Percentiles rank a stretch among this genome's conserved stretches.
Evolutionary conservation across 2,113 vertebrate genomes (phyloP).

Genomic region (Casuarius casuarius): DNA sequence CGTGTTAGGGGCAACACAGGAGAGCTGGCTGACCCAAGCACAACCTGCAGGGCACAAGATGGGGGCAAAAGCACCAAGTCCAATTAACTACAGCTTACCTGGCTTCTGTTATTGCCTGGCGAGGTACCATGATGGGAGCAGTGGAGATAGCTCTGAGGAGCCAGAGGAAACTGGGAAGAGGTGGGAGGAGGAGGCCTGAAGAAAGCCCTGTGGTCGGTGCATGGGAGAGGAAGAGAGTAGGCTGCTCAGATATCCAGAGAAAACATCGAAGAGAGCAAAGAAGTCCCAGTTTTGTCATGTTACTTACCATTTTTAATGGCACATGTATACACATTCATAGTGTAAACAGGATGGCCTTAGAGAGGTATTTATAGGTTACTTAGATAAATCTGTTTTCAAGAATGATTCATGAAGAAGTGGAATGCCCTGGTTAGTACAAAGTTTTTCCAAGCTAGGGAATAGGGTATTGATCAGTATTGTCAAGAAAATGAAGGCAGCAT

Average conservation of each 20-base stretch:
- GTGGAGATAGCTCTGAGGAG: background rate
- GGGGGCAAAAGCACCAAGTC: background rate
- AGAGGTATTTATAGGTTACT: background rate
- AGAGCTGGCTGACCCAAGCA: background rate
- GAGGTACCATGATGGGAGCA: background rate
- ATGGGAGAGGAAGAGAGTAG: background rate
- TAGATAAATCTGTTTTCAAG: background rate
- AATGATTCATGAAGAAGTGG: background rate
- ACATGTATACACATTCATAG: too few relatives aligned
- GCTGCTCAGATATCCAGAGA: background rate
- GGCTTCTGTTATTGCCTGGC: background rate
- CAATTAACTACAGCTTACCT: background rate
- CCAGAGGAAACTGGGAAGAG: background rate
- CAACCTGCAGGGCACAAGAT: background rate
- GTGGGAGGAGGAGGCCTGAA: background rate
- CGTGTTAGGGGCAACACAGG: background rate
- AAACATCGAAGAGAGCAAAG: background rate
- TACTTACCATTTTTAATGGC: background rate
- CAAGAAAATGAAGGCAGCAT: background rate
- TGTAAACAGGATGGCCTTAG: background rate
- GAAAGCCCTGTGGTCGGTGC: background rate
- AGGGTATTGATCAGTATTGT: background rate
- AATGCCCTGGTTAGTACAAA: background rate
- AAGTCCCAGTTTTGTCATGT: rapidly evolving
- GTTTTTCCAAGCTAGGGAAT: background rate